These are phyloP conservation scores for Gymnocephalus cernua DNA, from an alignment of 2,113 vertebrate genomes.

Conservation along the genomic window DNA sequence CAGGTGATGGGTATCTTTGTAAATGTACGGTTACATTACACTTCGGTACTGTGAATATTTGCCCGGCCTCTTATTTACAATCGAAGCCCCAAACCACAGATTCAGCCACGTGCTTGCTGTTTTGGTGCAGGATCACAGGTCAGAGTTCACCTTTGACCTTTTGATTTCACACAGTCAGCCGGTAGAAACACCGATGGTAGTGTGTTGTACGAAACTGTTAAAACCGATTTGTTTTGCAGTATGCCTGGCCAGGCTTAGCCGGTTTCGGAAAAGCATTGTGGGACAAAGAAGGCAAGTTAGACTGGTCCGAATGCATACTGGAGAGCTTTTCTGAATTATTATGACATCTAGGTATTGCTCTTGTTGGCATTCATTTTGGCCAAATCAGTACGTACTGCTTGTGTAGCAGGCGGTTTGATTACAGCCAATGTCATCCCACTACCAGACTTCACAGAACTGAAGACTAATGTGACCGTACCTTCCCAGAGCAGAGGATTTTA, in stretches of 20 bases:
- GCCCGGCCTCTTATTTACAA: not conserved
- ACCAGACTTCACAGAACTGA: not conserved
- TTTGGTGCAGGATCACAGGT: not conserved
- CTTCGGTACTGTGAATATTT: not conserved
- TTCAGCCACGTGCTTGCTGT: not conserved
- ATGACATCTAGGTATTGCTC: no score
- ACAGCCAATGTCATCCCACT: not conserved
- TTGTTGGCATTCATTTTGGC: no score
- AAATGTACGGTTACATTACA: not conserved
- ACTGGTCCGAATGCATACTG: no score
- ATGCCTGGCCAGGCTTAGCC: no score
- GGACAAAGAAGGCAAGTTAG: no score
- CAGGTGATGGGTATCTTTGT: not conserved
- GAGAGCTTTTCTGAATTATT: no score
- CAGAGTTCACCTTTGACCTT: not conserved
- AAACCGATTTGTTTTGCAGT: no score
- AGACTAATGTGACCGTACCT: conserved; percentile 1
- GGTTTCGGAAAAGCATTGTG: no score
- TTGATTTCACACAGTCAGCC: not conserved
- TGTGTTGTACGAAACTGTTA: no score
- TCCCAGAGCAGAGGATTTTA: not conserved
- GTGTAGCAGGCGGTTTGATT: no score
- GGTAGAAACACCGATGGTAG: not conserved
- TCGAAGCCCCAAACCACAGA: not conserved
- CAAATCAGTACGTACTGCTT: no score